Base-by-base conservation (phyloP, 2,113 vertebrate species). In the Percina caprodes region DNA sequence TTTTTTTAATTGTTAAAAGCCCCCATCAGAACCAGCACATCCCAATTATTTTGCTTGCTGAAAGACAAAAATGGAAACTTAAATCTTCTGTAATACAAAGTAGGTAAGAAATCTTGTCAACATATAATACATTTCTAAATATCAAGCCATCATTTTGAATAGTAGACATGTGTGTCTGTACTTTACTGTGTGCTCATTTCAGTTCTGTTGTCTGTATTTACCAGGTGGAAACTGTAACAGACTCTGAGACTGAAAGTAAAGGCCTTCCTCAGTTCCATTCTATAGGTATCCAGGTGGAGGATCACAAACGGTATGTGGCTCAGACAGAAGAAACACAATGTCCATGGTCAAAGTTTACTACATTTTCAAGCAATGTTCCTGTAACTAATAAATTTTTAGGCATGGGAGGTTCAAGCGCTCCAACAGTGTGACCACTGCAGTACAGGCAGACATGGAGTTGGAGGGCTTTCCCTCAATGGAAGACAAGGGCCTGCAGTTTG, bases 401-500 rank as follows among this genome's bases (percentile, higher is more conserved):
- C 96, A 97, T 0, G 98, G 97, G 11, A 95, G 98, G 72, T 98
- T 99, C 91, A 99, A 98, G 86, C 96, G 98, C 24, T 99, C 98
- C 6, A 99, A 99, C 94, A 99, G 98, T 0, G 98, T 99, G 82
- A 99, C 98, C 12, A 98, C 98, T 2, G 98, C 96, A 4, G 98
- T 99, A 59, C 98, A 99, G 86, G 98, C 98, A 0, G 98, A 99
- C 92, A 86, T 99, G 92, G 98, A 99, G 86, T 91, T 98, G 83
- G 98, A 99, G 91, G 97, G 97, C 63, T 98, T 99, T 81, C 97
- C 97, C 33, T 94, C 97, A 82, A 99, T 95, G 92, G 98, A 99
- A 89, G 98, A 99, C 91, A 99, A 99, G 86, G 97, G 97, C 67
- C 93, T 99, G 88, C 98, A 99, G 90, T 99, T 99, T n/a, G 98